phyloP scores from a whole-genome alignment of 2,888 invertebrate genomes.

The Anagyrus pseudococci region DNA sequence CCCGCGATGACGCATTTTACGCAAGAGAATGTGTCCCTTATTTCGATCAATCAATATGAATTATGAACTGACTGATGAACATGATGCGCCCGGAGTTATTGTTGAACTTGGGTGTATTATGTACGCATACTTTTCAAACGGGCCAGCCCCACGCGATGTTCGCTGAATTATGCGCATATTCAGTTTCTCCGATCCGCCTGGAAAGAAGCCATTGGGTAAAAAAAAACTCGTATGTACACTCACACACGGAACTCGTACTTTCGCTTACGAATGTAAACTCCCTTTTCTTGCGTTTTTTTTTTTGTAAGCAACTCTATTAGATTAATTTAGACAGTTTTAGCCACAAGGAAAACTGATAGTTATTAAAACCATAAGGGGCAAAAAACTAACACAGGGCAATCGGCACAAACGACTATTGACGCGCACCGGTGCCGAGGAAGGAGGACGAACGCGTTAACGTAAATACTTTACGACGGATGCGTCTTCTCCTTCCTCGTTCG shows the following conservation, averaged over 20 bases:
- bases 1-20: constrained; percentile 6
- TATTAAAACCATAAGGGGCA: too few relatives aligned
- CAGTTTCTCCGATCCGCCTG: constrained; percentile 13
- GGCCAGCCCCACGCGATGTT: not conserved
- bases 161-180: constrained; percentile 30
- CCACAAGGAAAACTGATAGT: too few relatives aligned
- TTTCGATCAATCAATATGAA: constrained; percentile 39
- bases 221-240: too few relatives aligned
- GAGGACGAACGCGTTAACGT: constrained; percentile 38
- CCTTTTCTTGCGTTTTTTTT: too few relatives aligned
- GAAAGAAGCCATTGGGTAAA: too few relatives aligned
- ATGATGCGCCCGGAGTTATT: constrained; percentile 21
- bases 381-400: too few relatives aligned
- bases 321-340: too few relatives aligned
- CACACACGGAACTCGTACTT: too few relatives aligned
- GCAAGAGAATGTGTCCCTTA: constrained; percentile 28
- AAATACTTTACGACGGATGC: constrained; percentile 55
- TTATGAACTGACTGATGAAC: constrained; percentile 35
- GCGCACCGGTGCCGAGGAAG: not conserved
- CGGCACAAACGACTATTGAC: too few relatives aligned
- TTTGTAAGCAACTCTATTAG: too few relatives aligned
- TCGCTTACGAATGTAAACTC: too few relatives aligned
- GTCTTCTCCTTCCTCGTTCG: constrained; percentile 39
- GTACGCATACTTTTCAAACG: constrained; percentile 2
- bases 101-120: constrained; percentile 3